Base-by-base conservation (phyloP, 1,140 invertebrate species). In the Achroia grisella region DNA sequence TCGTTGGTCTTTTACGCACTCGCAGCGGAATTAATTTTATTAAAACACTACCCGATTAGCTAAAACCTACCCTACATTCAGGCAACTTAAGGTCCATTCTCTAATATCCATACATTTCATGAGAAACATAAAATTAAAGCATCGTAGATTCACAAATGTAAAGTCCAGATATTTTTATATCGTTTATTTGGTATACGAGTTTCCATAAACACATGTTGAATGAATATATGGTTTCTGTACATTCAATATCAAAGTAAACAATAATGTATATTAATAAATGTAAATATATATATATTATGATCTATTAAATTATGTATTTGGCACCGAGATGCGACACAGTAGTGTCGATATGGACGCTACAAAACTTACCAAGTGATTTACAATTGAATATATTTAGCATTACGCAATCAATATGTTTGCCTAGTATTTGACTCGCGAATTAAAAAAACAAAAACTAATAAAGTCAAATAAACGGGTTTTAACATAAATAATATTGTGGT, bases 201-300 rank as follows among this genome's bases (percentile, higher is more conserved):
- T 57, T 65, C 60, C 66, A 73, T 70, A 68, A 61, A 78, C 75
- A 79, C 67, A 71, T 71, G 54, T 66, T 65, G 60, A 35, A 76
- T 78, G 66, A 70, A 69, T 76, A 74, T 66, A 77, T 62, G 66
- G 62, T 56, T 57, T 62, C 71, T 68, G 68, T 76, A 78, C 77
- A 74, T 75, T 68, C 48, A 63, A 72, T 76, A 76, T 81, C 68
- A 82, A 82, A 76, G 61, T 74, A 79, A 79, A 75, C 63, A 70
- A 79, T 78, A 69, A 74, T 75, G 66, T 73, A 79, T 79, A 66
- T 60, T 53, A 71, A 71, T 73, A 71, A 71, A 75, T 82, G 75
- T 81, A 81, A 78, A 81, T 79, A 82, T 77, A 82, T 77, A 69
- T 72, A 68, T 67, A 59, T 68, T 70, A 74, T 68, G 61, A 67